Base-by-base conservation (phyloP, 2,888 invertebrate genomes). In the Boloria selene region DNA sequence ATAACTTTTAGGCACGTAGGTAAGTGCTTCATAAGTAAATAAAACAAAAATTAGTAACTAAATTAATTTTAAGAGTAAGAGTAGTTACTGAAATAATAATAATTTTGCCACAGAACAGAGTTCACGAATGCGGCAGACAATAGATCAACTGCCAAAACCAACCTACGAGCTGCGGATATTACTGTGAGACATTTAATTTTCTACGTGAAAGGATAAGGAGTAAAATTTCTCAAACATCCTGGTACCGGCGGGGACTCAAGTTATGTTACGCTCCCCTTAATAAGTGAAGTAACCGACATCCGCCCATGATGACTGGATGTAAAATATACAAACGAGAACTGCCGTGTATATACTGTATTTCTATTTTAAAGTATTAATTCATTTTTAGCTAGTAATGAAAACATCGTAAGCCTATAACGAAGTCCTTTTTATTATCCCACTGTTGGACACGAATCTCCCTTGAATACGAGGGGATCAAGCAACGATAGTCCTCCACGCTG, bases 181-280 rank as follows among this genome's bases (percentile, higher is more conserved):
- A 86, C 89, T 80, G 81, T 79, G 85, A 88, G 90, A 91, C 90
- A 86, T 91, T 90, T 91, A 91, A 91, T 91, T 91, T 91, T 91
- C 91, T 90, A 90, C 91, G 90, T 91, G 91, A 86, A 91, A 85
- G 88, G 89, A 90, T 88, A 90, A 90, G 87, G 85, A 83, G 82
- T 79, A 79, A 86, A 85, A 85, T 88, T 85, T 85, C 84, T 86
- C 79, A 78, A 82, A 82, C 81, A 82, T 84, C 85, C 84, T 81
- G 18, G 54, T 51, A 42, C 22, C 18, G 38, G 54, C 47, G 47
- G 81, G 72, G 77, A 75, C 77, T 82, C 83, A 81, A 88, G 87
- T 88, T 86, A 86, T 84, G 85, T 87, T 87, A 80, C 79, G 78
- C 74, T 47, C 45, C 47, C 49, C 49, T 63, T 55, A 63, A 63